A percentile compares a stretch with the other conserved stretches of the same genome.
Conservation (phyloP, 2,888 invertebrate genomes). For the Trissoscelio sp. region DNA sequence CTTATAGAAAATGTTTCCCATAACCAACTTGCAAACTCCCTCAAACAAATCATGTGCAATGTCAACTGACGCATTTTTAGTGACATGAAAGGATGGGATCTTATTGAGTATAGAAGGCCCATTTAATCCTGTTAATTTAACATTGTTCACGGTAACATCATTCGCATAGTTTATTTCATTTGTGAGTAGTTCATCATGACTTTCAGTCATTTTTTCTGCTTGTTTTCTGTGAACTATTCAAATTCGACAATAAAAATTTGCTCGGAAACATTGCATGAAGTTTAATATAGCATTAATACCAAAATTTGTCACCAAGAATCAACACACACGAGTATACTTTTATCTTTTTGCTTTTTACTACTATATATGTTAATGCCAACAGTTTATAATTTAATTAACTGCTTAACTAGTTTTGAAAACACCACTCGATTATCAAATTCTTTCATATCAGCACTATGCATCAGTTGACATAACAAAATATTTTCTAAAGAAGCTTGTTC, state of each 20-base stretch:
- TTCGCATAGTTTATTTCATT: constrained; percentile 14
- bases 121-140: constrained; percentile 18
- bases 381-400: constrained; percentile 29
- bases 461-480: constrained; percentile 25
- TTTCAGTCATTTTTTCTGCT: constrained; percentile 12
- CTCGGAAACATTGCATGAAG: constrained; percentile 22
- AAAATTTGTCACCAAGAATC: too few species aligned
- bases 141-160: constrained; percentile 5
- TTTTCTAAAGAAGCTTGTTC: constrained; percentile 39
- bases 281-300: constrained; percentile 29
- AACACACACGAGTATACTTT: not conserved
- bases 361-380: constrained; percentile 24
- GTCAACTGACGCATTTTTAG: constrained; percentile 33
- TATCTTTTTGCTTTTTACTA: not conserved
- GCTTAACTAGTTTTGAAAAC: constrained; percentile 26
- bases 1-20: constrained; percentile 16
- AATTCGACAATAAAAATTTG: constrained; percentile 41
- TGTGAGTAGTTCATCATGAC: constrained; percentile 1
- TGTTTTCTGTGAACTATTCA: constrained; percentile 22
- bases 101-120: constrained; percentile 26
- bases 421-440: constrained; percentile 7
- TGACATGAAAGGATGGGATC: constrained; percentile 38
- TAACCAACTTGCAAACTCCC: constrained; percentile 24
- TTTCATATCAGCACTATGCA: constrained; percentile 25
- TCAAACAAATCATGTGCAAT: constrained; percentile 49